These are phyloP conservation scores for Drosophila melanica DNA, from an alignment of 1,140 invertebrate species.

Conservation along the genomic window DNA sequence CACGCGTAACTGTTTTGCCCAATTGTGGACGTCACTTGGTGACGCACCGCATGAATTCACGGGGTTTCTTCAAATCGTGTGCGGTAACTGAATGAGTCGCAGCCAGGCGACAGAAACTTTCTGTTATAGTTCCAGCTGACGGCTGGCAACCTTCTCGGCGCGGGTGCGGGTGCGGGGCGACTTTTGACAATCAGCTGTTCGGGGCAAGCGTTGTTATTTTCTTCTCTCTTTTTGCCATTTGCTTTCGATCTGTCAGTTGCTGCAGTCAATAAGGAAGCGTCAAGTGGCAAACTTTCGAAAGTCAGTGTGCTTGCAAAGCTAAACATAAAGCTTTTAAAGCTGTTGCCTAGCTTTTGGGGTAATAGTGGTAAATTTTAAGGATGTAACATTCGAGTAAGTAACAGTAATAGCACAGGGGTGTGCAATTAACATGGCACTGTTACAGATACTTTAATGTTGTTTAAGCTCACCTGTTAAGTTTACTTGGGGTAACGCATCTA, in stretches of 20 bases:
- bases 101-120: conserved; percentile 44
- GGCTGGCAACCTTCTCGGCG: background rate
- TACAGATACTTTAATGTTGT: background rate
- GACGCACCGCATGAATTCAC: conserved; percentile 69
- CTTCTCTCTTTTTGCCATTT: conserved; percentile 4
- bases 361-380: conserved; percentile 55
- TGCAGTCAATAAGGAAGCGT: conserved; percentile 56
- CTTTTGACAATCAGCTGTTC: conserved; percentile 70
- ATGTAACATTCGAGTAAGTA: background rate
- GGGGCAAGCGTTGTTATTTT: conserved; percentile 10
- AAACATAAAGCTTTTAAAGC: conserved; percentile 11
- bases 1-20: conserved; percentile 55
- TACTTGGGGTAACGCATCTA: background rate
- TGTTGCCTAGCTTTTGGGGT: conserved; percentile 12
- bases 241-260: conserved; percentile 37
- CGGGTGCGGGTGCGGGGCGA: conserved; percentile 7
- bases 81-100: conserved; percentile 40
- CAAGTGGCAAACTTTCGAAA: conserved; percentile 30
- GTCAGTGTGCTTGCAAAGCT: conserved; percentile 16
- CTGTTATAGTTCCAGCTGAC: conserved; percentile 53
- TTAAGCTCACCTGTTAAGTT: background rate
- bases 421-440: background rate
- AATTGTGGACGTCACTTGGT: conserved; percentile 66
- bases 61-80: conserved; percentile 32
- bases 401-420: background rate